Conservation (phyloP, 2,113 vertebrate genomes). For the Xiphophorus couchianus region DNA sequence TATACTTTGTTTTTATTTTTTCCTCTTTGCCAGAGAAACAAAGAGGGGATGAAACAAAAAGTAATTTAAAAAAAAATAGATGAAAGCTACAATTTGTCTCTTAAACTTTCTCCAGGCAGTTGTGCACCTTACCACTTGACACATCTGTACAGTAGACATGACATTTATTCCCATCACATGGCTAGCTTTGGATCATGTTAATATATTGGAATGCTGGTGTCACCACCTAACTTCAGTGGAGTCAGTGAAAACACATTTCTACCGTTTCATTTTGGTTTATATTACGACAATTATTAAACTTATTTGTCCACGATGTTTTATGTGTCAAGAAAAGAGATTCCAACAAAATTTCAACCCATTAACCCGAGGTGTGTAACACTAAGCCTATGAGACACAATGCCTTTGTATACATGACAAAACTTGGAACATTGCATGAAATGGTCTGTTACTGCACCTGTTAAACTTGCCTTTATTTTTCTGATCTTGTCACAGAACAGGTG, state of each 20-base stretch:
- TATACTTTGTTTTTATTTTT: constrained; percentile 76
- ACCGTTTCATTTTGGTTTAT: constrained; percentile 33
- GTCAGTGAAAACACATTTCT: constrained; percentile 53
- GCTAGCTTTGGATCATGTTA: constrained; percentile 67
- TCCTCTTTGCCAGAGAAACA: constrained; percentile 70
- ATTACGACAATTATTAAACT: constrained; percentile 30
- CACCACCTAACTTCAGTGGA: constrained; percentile 56
- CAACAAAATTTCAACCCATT: constrained; percentile 41
- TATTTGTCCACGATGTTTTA: constrained; percentile 39
- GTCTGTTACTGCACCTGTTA: constrained; percentile 76
- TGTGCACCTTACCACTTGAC: constrained; percentile 70
- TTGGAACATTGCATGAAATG: constrained; percentile 75
- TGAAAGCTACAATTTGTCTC: constrained; percentile 63
- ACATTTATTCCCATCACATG: constrained; percentile 70
- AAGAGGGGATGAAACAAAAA: constrained; percentile 56
- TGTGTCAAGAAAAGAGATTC: constrained; percentile 51
- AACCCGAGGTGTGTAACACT: constrained; percentile 54
- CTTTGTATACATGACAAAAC: constrained; percentile 72
- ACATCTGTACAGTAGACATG: constrained; percentile 73
- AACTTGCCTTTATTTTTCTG: constrained; percentile 74
- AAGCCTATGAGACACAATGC: constrained; percentile 62
- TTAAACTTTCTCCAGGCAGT: constrained; percentile 59
- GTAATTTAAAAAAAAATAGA: constrained; percentile 53
- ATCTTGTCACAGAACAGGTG: constrained; percentile 57
- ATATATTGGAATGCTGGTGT: constrained; percentile 76